Conservation (phyloP, 2,888 invertebrate species). For the Macrophya annulata region DNA sequence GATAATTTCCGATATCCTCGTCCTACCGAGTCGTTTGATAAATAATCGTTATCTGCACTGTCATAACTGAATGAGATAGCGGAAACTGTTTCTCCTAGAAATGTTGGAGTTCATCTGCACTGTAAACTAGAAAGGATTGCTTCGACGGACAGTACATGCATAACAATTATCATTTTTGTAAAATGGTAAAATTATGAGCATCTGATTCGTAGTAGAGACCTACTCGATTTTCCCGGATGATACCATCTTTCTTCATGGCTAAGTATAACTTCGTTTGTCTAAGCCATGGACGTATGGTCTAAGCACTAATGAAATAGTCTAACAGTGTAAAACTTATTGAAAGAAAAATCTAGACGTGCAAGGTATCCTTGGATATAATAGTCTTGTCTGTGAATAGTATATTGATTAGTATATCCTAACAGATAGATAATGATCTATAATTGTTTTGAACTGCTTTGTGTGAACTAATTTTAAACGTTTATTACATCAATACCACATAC, state of each 20-base stretch:
- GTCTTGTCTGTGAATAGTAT: background rate
- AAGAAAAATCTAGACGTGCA: background rate
- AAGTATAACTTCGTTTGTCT: background rate
- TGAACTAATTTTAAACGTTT: too few species aligned
- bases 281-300: too few species aligned
- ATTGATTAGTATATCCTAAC: background rate
- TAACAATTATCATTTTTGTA: background rate
- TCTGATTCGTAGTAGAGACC: background rate
- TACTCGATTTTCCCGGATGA: background rate
- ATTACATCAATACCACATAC: too few species aligned
- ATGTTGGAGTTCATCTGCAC: background rate
- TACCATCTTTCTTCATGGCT: background rate
- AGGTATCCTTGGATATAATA: background rate
- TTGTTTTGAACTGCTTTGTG: too few species aligned
- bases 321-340: background rate
- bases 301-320: background rate
- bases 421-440: background rate
- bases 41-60: background rate
- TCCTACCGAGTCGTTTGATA: background rate
- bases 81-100: background rate
- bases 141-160: background rate
- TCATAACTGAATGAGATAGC: background rate
- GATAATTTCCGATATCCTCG: background rate
- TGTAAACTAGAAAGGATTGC: background rate
- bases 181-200: background rate